These are phyloP conservation scores for Enteromius argenteus DNA, from an alignment of 2,797 vertebrate genomes.

Conservation along the genomic window DNA sequence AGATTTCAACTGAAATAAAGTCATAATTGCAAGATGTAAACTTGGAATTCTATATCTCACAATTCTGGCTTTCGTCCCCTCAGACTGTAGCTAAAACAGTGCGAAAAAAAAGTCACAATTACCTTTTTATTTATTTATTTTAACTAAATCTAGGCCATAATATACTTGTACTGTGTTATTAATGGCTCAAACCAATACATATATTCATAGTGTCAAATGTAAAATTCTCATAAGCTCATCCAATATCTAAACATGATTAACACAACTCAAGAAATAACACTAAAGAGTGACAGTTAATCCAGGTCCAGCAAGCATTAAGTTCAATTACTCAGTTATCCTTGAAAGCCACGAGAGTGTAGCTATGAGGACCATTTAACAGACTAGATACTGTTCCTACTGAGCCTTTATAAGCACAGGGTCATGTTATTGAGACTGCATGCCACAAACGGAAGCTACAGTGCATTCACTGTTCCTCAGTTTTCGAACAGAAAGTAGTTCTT, in stretches of 20 bases:
- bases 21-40: neutral
- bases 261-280: slow-evolving; percentile 10
- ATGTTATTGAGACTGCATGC: neutral
- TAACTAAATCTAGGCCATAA: neutral
- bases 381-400: neutral
- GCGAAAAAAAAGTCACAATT: neutral
- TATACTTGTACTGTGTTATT: neutral
- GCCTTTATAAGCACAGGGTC: neutral
- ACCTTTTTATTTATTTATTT: neutral
- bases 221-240: neutral
- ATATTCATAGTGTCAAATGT: neutral
- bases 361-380: neutral
- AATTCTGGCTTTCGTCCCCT: no score
- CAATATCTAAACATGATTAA: slow-evolving; percentile 9
- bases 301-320: neutral
- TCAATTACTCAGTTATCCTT: neutral
- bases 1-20: neutral
- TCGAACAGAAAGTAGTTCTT: slow-evolving; percentile 7
- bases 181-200: neutral
- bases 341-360: neutral
- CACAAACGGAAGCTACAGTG: neutral
- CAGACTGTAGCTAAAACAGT: no score
- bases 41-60: no score
- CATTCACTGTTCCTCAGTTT: slow-evolving; percentile 21
- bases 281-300: neutral